Evolutionary conservation across 1,140 invertebrate genomes (phyloP), one percentile per base, ranked within the genome.

Genomic region (Neodiprion lecontei): DNA sequence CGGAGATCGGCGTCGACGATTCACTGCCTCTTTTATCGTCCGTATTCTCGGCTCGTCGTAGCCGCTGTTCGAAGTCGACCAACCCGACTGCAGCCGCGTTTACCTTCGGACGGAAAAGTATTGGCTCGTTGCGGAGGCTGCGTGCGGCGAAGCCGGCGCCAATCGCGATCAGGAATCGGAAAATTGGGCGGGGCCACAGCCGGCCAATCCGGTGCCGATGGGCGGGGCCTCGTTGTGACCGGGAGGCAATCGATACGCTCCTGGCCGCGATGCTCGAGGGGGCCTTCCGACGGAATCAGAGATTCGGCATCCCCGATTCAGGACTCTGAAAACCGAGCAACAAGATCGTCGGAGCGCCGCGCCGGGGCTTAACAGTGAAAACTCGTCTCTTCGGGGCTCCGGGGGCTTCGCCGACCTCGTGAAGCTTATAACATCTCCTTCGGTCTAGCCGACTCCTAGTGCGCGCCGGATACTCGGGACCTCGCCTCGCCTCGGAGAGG

Each of bases 241-340:
- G 53, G 9, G 53, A 61, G 53, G 53, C 11, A 61, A 61, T 61
- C 53, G 53, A 61, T 61, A 61, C 53, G 53, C n/a, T 61, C 53
- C 53, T 61, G 53, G 53, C 11, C n/a, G 53, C 11, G n/a, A 14
- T 61, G 53, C 53, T 17, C 8, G n/a, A 61, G 53, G 53, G 53
- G 53, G 53, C 53, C 53, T 14, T 12, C 53, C 53, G 53, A 61
- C 53, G 53, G 53, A 5, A 61, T 61, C 53, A 61, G 53, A 61
- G 53, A 61, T 61, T 61, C 53, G 53, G 53, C 53, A 61, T 61
- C 53, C 53, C 53, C 53, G 53, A 61, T 61, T 61, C 11, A 61
- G 53, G 8, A 61, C 53, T 61, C 53, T 61, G 53, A 14, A 61
- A 61, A 61, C 53, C 11, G 53, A 61, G 53, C 53, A 40, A 40